Base-by-base conservation (phyloP, 2,113 vertebrate genomes). In the Fregetta grallaria region DNA sequence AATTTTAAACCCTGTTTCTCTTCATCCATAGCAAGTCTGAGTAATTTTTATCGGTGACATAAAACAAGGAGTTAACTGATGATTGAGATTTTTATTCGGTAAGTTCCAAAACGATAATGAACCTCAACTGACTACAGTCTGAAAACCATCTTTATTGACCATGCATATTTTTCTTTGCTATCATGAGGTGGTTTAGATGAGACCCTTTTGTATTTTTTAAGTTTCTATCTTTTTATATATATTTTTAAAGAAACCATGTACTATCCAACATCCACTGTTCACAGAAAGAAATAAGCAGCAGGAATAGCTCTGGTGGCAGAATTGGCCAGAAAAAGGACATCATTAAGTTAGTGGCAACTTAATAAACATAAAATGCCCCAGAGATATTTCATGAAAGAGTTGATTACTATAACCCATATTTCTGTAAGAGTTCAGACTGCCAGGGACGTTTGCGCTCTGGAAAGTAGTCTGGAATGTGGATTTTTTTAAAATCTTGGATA, bases 351-450 rank as follows among this genome's bases (percentile, higher is more conserved):
- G 95, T 74, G 84, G 94, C 95, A 96, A 93, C 5, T 85, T 93
- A 96, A 97, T 84, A 95, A 95, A 98, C 97, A 97, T 42, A 74
- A 90, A 96, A 96, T 30, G 78, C 90, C 92, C 91, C 77, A 52
- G 47, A 91, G 80, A 84, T 55, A 96, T 0, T 17, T 83, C 42
- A 81, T 56, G 76, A 67, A 95, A 32, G 50, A 70, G 73, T 16
- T 55, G n/a, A 73, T 70, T 76, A 97, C 98, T 98, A 99, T 97
- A 99, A 97, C 82, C 98, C 98, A 4, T 99, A 99, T 83, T 99
- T 99, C 94, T 99, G 98, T 77, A 99, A 94, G 63, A 99, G 98
- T 98, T 99, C 99, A 59, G 98, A 99, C 70, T 99, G 99, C 99
- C 99, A 99, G 50, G 98, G 98, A 65, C 98, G 98, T 94, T 99